Evolutionary conservation across 2,113 vertebrate genomes (phyloP).

Genomic region (Sinosuthora webbiana): DNA sequence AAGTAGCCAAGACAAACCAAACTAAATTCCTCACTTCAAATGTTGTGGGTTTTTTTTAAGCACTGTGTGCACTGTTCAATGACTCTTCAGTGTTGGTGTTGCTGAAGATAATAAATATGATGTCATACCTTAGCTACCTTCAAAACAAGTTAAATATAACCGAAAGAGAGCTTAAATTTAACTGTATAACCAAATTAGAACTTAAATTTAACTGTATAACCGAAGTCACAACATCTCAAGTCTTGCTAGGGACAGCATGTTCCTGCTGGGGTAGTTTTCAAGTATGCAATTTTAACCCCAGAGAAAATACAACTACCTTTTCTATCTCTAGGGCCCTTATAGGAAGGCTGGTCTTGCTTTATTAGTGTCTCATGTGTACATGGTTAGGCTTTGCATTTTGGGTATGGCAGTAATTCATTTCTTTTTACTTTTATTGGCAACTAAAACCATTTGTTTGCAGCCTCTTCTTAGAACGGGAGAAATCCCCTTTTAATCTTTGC

Average conservation of each 20-base stretch:
- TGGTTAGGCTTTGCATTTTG: not conserved
- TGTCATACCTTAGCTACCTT: not conserved
- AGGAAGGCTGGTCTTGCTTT: not conserved
- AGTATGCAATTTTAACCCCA: not conserved
- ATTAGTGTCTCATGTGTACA: not conserved
- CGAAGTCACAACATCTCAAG: not conserved
- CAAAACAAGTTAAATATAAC: not conserved
- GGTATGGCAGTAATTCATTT: not conserved
- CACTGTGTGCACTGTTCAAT: not conserved
- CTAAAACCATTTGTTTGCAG: not conserved
- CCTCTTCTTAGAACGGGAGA: not conserved
- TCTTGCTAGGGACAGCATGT: not conserved
- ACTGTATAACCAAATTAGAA: not conserved
- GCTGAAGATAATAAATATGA: not conserved
- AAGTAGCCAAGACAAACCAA: not conserved
- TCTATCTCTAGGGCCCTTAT: not conserved
- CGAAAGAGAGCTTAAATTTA: not conserved
- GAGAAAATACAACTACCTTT: not conserved
- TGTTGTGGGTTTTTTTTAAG: not conserved
- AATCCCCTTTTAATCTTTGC: slow-evolving; percentile 3
- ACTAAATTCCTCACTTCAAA: not conserved
- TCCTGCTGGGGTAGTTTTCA: not conserved
- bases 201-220: not conserved
- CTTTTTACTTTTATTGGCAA: not conserved
- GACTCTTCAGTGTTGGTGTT: not conserved